Percentiles rank a stretch among this genome's conserved stretches.
phyloP scores from a whole-genome alignment of 2,888 invertebrate species.

The Drosophila engyochracea region DNA sequence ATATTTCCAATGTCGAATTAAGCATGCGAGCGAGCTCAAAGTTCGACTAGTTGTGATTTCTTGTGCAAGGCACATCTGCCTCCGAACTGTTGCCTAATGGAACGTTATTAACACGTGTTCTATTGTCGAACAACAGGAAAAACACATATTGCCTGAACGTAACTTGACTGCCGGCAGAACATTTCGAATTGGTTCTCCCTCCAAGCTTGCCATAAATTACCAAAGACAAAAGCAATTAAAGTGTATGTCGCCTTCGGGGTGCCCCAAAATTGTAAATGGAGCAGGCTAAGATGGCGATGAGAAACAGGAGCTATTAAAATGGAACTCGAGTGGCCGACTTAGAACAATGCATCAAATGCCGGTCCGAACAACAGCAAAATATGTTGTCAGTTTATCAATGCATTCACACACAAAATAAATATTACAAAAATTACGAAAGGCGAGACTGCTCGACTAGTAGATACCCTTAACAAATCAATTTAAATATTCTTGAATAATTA shows the following conservation, averaged over 20 bases:
- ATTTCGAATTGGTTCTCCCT: slow-evolving; percentile 8
- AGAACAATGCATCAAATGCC: slow-evolving; percentile 46
- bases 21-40: not conserved
- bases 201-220: slow-evolving; percentile 35
- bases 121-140: not conserved
- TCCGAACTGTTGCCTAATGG: not conserved
- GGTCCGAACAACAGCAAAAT: slow-evolving; percentile 35
- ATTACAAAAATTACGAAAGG: not conserved
- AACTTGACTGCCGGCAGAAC: slow-evolving; percentile 12
- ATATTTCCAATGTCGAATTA: not conserved
- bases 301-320: slow-evolving; percentile 13
- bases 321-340: slow-evolving; percentile 20
- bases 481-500: not conserved
- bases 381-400: slow-evolving; percentile 36
- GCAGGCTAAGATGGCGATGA: not conserved
- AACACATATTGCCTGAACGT: not conserved
- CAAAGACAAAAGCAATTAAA: slow-evolving; percentile 50
- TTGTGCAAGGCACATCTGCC: not conserved
- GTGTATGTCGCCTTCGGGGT: slow-evolving; percentile 2
- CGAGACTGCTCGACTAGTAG: not conserved
- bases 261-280: slow-evolving; percentile 17
- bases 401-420: slow-evolving; percentile 7
- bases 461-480: slow-evolving; percentile 1
- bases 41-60: not conserved
- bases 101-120: not conserved